Evolutionary conservation across 2,888 invertebrate genomes (phyloP), one percentile per base, ranked within the genome.

Genomic region (Lithophane ornitopus): DNA sequence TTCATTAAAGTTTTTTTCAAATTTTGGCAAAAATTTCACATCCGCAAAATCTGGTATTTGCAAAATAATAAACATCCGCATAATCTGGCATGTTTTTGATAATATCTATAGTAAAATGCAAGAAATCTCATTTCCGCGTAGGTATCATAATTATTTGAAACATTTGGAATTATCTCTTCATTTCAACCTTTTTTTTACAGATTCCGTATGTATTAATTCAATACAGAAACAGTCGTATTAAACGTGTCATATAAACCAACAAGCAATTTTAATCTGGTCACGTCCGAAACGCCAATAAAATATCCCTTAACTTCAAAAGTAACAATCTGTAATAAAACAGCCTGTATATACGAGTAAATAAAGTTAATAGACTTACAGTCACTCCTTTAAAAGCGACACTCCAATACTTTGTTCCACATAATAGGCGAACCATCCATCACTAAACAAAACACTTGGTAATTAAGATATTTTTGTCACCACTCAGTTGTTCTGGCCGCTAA

Each of bases 391-490:
- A 81, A 74, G 80, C 79, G 72, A 81, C 70, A 86, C 86, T 86
- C 82, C 85, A 76, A 87, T 88, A 87, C 85, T 87, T 89, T 89
- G 80, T 89, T 81, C 76, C 90, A 91, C 91, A 85, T 87, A 81
- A 87, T 61, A 67, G n/a, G 70, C 69, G 80, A 90, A 90, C 86
- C 88, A 89, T 89, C 90, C 91, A 85, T 78, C 90, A 90, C 90
- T 82, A 70, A 89, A 84, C 85, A 87, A 88, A 86, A 87, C 91
- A 90, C 91, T 86, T 68, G 62, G 58, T 82, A 87, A 89, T 85
- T 82, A 86, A 74, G 74, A 86, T 90, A 88, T 85, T 89, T 87
- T 88, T 85, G 80, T 87, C 88, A 89, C 87, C 86, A 90, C 89
- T 87, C 66, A 73, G 74, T 80, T 76, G 72, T 77, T 65, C 78